These are phyloP conservation scores for Opisthograptis luteolata DNA, from an alignment of 2,888 invertebrate species.

Conservation along the genomic window DNA sequence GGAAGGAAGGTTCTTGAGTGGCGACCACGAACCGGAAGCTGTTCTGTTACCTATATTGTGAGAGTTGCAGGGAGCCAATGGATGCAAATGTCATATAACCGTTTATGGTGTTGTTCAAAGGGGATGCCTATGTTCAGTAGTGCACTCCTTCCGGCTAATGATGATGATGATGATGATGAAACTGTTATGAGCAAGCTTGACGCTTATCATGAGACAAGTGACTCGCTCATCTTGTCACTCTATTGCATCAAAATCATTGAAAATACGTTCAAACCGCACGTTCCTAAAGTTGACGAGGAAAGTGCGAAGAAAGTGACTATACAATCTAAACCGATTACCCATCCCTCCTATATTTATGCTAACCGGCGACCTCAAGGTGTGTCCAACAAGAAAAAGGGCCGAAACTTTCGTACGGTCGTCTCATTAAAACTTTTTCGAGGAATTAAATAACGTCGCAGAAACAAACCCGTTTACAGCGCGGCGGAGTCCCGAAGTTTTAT, in stretches of 20 bases:
- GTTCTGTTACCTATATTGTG: too few relatives aligned
- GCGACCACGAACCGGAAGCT: too few relatives aligned
- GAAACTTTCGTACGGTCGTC: conserved; percentile 39
- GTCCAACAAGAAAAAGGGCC: conserved; percentile 36
- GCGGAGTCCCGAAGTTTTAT: conserved; percentile 38
- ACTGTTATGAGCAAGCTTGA: too few relatives aligned
- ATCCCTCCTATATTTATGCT: conserved; percentile 12
- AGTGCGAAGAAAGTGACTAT: conserved; percentile 18
- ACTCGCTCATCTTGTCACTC: too few relatives aligned
- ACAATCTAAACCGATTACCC: conserved; percentile 13
- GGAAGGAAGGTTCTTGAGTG: too few relatives aligned
- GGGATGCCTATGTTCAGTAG: too few relatives aligned
- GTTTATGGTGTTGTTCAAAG: too few relatives aligned
- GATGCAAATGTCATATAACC: too few relatives aligned
- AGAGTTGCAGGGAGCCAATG: too few relatives aligned
- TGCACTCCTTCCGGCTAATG: too few relatives aligned
- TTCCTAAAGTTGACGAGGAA: conserved; percentile 8
- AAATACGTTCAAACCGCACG: conserved; percentile 4
- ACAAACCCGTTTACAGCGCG: conserved; percentile 55
- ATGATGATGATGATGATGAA: too few relatives aligned
- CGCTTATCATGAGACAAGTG: too few relatives aligned
- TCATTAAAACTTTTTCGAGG: conserved; percentile 64
- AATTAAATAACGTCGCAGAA: conserved; percentile 58
- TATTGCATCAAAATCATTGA: background rate
- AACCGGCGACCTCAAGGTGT: conserved; percentile 31